Evolutionary conservation across 2,113 vertebrate genomes (phyloP).

Genomic region (Menura novaehollandiae): DNA sequence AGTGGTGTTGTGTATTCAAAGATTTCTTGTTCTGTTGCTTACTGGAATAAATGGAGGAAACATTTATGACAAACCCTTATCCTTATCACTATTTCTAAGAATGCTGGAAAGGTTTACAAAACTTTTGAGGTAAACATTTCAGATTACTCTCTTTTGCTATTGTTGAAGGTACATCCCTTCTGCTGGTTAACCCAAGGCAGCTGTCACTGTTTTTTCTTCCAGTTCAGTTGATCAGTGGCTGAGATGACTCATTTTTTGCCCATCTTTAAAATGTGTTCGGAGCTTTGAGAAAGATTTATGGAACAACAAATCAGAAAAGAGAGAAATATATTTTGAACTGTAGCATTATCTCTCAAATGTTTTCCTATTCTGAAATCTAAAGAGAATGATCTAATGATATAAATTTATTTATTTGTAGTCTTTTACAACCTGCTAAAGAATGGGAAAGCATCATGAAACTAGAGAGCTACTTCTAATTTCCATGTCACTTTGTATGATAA

Average conservation of each 20-base stretch:
- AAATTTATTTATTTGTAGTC: not conserved
- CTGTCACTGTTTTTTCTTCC: constrained; percentile 1
- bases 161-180: not conserved
- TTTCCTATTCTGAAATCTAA: not conserved
- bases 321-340: not conserved
- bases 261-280: not conserved
- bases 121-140: not conserved
- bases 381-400: not conserved
- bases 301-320: not conserved
- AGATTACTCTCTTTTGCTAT: not conserved
- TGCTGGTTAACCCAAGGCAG: constrained; percentile 35
- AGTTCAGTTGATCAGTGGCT: not conserved
- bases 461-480: not conserved
- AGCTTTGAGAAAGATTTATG: not conserved
- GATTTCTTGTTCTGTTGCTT: not conserved
- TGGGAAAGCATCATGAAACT: not conserved
- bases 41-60: not conserved
- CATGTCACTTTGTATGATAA: not conserved
- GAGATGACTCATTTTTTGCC: not conserved
- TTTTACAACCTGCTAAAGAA: not conserved
- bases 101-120: not conserved
- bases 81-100: not conserved
- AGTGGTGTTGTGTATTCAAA: not conserved
- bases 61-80: not conserved
- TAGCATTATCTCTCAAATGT: not conserved